Evolutionary conservation across 1,140 invertebrate species (phyloP).

Genomic region (Pogonognathellus flavescens): DNA sequence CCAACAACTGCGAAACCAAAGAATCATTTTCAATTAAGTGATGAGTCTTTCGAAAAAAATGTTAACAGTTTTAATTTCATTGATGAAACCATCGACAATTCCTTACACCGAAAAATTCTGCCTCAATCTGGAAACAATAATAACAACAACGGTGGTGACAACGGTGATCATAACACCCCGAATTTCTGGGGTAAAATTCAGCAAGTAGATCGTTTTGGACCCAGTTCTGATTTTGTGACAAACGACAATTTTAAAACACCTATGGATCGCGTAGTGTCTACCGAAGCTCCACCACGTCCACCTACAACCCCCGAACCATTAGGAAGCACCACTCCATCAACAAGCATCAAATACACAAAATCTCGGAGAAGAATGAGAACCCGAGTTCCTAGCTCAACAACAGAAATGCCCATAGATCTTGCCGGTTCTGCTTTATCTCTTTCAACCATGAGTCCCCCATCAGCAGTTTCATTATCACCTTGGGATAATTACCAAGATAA

Average conservation of each 20-base stretch:
- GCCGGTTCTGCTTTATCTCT: background rate
- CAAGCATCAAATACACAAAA: background rate
- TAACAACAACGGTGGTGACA: background rate
- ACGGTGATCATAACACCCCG: conserved; percentile 14
- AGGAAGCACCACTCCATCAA: background rate
- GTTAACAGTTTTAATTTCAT: background rate
- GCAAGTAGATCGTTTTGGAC: conserved; percentile 55
- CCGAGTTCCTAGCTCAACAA: conserved; percentile 66
- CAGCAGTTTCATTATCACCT: background rate
- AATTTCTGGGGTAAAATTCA: conserved; percentile 43
- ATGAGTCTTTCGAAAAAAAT: background rate
- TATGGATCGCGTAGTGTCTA: background rate
- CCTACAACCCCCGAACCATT: conserved; percentile 21
- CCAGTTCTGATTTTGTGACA: conserved; percentile 61
- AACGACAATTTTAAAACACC: conserved; percentile 61
- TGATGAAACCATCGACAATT: background rate
- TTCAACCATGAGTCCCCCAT: background rate
- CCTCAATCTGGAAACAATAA: background rate
- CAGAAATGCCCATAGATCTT: conserved; percentile 23
- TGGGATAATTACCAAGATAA: conserved; percentile 17
- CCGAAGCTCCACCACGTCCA: background rate
- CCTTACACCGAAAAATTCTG: background rate
- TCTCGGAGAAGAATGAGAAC: conserved; percentile 19
- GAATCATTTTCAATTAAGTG: background rate
- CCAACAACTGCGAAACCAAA: conserved; percentile 2